These are phyloP conservation scores for Imbricaverruca yamaguchii DNA, from an alignment of 2,888 invertebrate species.

Conservation along the genomic window DNA sequence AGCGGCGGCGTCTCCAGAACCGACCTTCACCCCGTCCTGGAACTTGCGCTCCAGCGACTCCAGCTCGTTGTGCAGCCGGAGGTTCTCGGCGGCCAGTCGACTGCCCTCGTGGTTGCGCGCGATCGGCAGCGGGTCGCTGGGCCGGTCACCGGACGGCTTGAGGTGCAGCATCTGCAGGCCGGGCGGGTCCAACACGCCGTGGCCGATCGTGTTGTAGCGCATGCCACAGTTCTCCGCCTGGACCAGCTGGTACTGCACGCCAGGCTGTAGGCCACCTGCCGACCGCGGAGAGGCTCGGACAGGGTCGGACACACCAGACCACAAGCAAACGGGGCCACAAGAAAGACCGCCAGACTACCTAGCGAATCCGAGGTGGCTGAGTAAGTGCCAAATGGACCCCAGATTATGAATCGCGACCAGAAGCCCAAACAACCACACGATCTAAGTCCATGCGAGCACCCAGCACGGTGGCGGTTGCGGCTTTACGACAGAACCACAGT, in stretches of 20 bases:
- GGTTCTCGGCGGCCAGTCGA: conserved; percentile 21
- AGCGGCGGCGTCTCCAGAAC: conserved; percentile 1
- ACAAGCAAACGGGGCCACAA: neutral
- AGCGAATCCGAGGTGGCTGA: too few species aligned
- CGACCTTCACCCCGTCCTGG: conserved; percentile 30
- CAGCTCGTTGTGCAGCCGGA: conserved; percentile 18
- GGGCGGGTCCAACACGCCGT: conserved; percentile 32
- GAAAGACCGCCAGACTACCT: too few species aligned
- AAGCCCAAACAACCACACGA: too few species aligned
- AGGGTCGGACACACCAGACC: neutral
- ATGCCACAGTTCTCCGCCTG: conserved; percentile 24
- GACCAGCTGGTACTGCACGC: conserved; percentile 29
- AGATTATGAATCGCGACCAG: too few species aligned
- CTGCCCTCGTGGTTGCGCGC: conserved; percentile 16
- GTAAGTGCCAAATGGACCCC: too few species aligned
- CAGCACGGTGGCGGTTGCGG: too few species aligned
- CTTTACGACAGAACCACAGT: too few species aligned
- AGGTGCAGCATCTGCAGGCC: conserved; percentile 31
- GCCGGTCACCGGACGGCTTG: conserved; percentile 30
- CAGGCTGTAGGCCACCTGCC: conserved; percentile 25
- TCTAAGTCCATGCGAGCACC: too few species aligned
- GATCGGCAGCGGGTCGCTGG: conserved; percentile 28
- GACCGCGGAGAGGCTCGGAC: neutral
- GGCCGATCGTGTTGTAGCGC: conserved; percentile 32
- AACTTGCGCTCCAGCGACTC: conserved; percentile 31